phyloP scores from a whole-genome alignment of 23 tunicate genomes.

The Trididemnum nubilum region DNA sequence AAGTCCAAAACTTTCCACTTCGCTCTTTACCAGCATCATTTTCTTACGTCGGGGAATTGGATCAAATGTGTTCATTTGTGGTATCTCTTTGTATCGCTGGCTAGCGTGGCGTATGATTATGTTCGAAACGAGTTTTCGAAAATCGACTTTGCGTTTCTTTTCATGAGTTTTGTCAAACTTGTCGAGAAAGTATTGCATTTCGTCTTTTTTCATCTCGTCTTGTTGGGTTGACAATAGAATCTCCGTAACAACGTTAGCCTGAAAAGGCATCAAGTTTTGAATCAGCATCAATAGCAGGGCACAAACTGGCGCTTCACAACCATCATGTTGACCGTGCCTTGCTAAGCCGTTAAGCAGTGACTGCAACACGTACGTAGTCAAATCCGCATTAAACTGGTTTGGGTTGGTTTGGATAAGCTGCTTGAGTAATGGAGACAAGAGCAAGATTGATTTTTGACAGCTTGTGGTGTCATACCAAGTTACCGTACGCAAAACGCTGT shows the following conservation, averaged over 20 bases:
- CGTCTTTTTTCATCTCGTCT: neutral
- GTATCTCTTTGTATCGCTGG: constrained; percentile 61
- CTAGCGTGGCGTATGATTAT: constrained; percentile 73
- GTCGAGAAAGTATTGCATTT: constrained; percentile 25
- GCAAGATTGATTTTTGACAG: constrained; percentile 47
- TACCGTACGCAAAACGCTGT: constrained; percentile 44
- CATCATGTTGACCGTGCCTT: constrained; percentile 76
- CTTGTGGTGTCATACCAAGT: constrained; percentile 82
- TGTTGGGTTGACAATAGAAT: constrained; percentile 38
- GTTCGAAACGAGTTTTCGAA: constrained; percentile 47
- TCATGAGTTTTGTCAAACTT: constrained; percentile 34
- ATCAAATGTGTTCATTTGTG: constrained; percentile 55
- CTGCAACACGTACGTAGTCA: constrained; percentile 49
- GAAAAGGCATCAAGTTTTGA: constrained; percentile 18
- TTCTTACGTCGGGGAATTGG: constrained; percentile 32
- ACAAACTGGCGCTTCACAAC: constrained; percentile 51
- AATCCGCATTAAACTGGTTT: constrained; percentile 33
- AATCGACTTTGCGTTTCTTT: constrained; percentile 47
- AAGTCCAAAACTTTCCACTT: constrained; percentile 7
- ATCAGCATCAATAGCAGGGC: constrained; percentile 42
- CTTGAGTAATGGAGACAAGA: constrained; percentile 61
- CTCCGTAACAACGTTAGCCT: constrained; percentile 7
- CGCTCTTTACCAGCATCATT: neutral
- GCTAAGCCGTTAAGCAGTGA: constrained; percentile 55
- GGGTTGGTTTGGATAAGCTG: constrained; percentile 23